These are phyloP conservation scores for Parauchenoglanis punctatus DNA, from an alignment of 2,797 vertebrate species.

Conservation along the genomic window DNA sequence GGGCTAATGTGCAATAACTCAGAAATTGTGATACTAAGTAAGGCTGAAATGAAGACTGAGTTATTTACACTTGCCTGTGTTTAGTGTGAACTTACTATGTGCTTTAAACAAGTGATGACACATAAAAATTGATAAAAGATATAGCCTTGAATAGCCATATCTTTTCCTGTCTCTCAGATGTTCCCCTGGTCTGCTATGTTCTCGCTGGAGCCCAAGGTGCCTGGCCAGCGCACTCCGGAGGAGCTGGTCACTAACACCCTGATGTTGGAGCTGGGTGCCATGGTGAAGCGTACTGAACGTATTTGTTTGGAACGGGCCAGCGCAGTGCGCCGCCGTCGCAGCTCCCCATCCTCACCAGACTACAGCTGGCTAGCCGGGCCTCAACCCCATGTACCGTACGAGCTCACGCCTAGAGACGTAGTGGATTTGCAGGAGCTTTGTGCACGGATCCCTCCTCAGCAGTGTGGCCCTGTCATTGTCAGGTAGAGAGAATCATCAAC, in stretches of 20 bases:
- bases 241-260: slow-evolving; percentile 82
- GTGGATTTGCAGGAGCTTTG: slow-evolving; percentile 81
- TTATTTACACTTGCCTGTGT: background rate
- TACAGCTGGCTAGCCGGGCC: slow-evolving; percentile 80
- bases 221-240: slow-evolving; percentile 72
- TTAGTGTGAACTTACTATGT: background rate
- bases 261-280: slow-evolving; percentile 81
- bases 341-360: slow-evolving; percentile 74
- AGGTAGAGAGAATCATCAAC: slow-evolving; percentile 65
- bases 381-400: slow-evolving; percentile 68
- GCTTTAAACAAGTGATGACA: background rate
- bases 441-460: slow-evolving; percentile 75
- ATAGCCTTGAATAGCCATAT: background rate
- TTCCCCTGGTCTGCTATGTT: slow-evolving; percentile 81
- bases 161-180: slow-evolving; percentile 66
- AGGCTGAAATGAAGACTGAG: background rate
- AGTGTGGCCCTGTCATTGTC: slow-evolving; percentile 79
- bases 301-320: slow-evolving; percentile 74
- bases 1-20: background rate
- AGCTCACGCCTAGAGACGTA: slow-evolving; percentile 77
- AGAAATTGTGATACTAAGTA: background rate
- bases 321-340: slow-evolving; percentile 69
- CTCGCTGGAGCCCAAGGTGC: slow-evolving; percentile 76
- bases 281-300: slow-evolving; percentile 79
- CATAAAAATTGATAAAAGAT: background rate